These are phyloP conservation scores for Pithys albifrons DNA, from an alignment of 2,113 vertebrate genomes.

Conservation along the genomic window DNA sequence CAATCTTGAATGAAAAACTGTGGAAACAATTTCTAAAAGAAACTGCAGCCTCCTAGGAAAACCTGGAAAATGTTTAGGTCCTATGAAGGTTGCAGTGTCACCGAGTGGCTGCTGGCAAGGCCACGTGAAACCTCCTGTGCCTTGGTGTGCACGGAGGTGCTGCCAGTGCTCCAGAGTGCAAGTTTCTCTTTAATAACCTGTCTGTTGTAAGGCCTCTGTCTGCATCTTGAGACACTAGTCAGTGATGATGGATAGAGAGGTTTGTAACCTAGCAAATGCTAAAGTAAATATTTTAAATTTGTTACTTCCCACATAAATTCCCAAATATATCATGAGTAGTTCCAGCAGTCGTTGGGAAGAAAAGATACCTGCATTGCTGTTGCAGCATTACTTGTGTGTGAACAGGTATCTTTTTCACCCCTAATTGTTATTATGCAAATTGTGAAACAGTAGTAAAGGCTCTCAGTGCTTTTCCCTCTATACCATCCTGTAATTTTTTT, in stretches of 20 bases:
- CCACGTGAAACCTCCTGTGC: not conserved
- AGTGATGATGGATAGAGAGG: no score
- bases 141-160: not conserved
- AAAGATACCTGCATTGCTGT: not conserved
- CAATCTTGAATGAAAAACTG: not conserved
- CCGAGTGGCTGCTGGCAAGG: not conserved
- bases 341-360: not conserved
- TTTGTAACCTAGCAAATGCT: not conserved
- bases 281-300: not conserved
- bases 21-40: not conserved
- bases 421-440: not conserved
- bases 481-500: not conserved
- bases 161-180: fast-evolving
- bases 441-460: not conserved
- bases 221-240: not conserved
- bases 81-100: not conserved
- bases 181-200: not conserved
- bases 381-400: not conserved
- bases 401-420: not conserved
- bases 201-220: not conserved
- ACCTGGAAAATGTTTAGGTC: not conserved
- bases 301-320: not conserved
- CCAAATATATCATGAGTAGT: not conserved
- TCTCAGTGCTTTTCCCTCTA: not conserved
- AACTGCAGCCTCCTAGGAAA: not conserved